Base-by-base conservation (phyloP, 2,113 vertebrate species). In the Mus spicilegus region DNA sequence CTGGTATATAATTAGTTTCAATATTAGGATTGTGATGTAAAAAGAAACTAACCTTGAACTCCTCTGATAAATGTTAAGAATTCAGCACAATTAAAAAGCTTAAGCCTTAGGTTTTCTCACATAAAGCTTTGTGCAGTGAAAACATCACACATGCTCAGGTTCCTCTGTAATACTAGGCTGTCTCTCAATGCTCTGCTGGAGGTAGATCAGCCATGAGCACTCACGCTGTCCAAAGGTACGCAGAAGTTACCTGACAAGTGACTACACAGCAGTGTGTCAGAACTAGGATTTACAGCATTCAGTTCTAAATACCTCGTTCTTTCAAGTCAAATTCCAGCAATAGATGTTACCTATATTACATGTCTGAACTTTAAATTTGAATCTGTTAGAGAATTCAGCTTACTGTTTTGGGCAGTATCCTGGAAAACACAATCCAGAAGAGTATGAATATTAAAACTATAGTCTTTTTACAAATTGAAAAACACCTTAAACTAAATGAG, bases 361-460 rank as follows among this genome's bases (percentile, higher is more conserved):
- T 36, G 49, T 69, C 80, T 81, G 94, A 90, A 93, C 36, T 70
- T 28, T 82, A 58, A 88, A 88, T 92, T 58, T 61, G 93, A 91
- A 87, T 87, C 75, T 65, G 72, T 92, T 24, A 56, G 75, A 46
- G 72, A 95, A 90, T 90, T 72, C 65, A 61, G 42, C 80, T 93
- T 96, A 77, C 75, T 19, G 14, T 81, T 84, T 93, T 90, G 93
- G 65, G 54, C 56, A 42, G 76, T 86, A 97, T 85, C 67, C 42
- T 86, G n/a, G 67, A 96, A 94, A 96, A 72, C 16, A 78, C 42
- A 76, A 78, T 58, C 54, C 0, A 93, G 87, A 92, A 97, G 97
- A 97, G 97, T 90, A 93, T 77, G 63, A 86, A 86, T 91, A 49
- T 91, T 65, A 96, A 98, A 97, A 98, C 88, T 10, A 42, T 63